phyloP scores from a whole-genome alignment of 2,888 invertebrate genomes.

The Chironomus tentans region DNA sequence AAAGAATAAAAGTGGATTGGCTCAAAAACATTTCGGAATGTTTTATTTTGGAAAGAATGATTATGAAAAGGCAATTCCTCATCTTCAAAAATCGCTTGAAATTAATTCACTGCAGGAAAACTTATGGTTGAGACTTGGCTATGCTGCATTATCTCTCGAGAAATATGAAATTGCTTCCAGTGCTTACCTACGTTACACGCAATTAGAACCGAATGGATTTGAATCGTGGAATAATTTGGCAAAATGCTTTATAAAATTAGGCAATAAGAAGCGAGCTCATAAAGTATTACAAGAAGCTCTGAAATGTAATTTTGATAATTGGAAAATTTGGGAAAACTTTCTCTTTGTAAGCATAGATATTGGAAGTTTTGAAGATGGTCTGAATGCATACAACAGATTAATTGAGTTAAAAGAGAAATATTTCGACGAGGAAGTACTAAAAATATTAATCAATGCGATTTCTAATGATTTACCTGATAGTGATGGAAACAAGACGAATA shows the following conservation, averaged over 20 bases:
- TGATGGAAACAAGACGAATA: constrained; percentile 45
- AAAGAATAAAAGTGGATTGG: constrained; percentile 66
- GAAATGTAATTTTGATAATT: constrained; percentile 86
- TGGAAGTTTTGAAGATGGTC: constrained; percentile 73
- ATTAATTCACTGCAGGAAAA: constrained; percentile 80
- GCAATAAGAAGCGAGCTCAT: constrained; percentile 79
- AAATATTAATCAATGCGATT: constrained; percentile 62
- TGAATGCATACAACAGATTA: constrained; percentile 75
- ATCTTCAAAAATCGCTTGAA: constrained; percentile 71
- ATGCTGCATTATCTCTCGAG: constrained; percentile 66
- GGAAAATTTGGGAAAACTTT: constrained; percentile 92
- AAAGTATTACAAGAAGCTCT: constrained; percentile 78
- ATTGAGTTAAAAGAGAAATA: constrained; percentile 76
- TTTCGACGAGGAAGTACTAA: constrained; percentile 65
- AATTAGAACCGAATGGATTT: constrained; percentile 78
- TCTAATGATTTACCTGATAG: constrained; percentile 54
- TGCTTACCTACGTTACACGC: constrained; percentile 79
- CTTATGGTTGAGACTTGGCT: constrained; percentile 82
- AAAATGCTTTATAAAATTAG: constrained; percentile 80
- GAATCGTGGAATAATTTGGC: constrained; percentile 98
- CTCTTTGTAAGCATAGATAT: constrained; percentile 80
- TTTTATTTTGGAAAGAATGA: constrained; percentile 64
- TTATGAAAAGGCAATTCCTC: constrained; percentile 68
- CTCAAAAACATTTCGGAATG: constrained; percentile 82
- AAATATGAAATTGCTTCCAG: constrained; percentile 74